Evolutionary conservation across 2,797 vertebrate genomes (phyloP), one percentile per base, ranked within the genome.

Genomic region (Limosa lapponica): DNA sequence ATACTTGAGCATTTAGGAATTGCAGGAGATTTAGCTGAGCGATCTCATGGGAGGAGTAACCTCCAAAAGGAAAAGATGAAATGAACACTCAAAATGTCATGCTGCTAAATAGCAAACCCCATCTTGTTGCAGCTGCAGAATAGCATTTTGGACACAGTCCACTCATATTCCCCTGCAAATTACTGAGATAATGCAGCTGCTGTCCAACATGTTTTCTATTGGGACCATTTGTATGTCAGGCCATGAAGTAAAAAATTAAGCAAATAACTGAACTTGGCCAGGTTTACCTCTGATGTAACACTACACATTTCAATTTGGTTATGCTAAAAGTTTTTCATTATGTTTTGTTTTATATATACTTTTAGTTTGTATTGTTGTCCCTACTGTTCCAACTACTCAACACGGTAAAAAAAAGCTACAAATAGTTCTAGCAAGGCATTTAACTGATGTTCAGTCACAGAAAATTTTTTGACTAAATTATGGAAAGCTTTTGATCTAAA

Each of bases 71-170:
- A 49, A 90, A 57, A 87, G 23, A 84, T n/a, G 4, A 72, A 92
- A 92, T 37, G 30, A 86, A 51, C 16, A 70, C 27, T 80, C 32
- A 72, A 73, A 89, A 88, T 90, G 14, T 81, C 34, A 57, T 73
- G 19, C 16, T 72, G 44, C 34, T 90, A 84, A 95, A 89, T 20
- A 83, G 67, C 46, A 88, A 93, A 48, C 2, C 11, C 16, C 51
- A 74, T 87, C 73, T 82, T 85, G 73, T n/a, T 94, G 80, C 89
- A 97, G 91, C 88, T 97, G 83, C 83, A 59, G 48, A 81, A 92
- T 5, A 74, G 48, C 3, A 24, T 87, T 95, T 91, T 97, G 89
- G 91, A 96, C 67, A 78, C 43, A 89, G 64, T 88, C 88, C 91
- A 95, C 54, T 74, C 84, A 87, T 87, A 46, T 94, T 27, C 28